Evolutionary conservation across 2,888 invertebrate genomes (phyloP).

Genomic region (Psylliodes chrysocephalus): DNA sequence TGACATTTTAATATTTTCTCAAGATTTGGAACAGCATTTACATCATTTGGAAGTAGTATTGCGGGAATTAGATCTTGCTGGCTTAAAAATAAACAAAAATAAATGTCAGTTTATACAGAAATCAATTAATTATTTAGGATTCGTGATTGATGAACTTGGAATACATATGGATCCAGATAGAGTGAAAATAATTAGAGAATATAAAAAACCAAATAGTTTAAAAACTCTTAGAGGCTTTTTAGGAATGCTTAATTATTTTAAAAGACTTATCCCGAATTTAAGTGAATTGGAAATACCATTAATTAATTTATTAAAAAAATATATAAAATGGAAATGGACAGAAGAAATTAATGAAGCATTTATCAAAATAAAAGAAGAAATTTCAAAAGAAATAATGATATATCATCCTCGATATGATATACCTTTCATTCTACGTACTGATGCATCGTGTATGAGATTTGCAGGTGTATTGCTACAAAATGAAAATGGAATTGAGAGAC

Average conservation of each 20-base stretch:
- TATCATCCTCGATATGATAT: constrained; percentile 15
- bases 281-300: constrained; percentile 18
- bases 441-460: constrained; percentile 17
- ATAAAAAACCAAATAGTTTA: constrained; percentile 46
- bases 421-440: constrained; percentile 22
- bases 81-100: constrained; percentile 52
- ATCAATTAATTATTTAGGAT: constrained; percentile 52
- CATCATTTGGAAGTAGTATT: constrained; percentile 39
- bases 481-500: constrained; percentile 5
- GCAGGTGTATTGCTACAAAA: constrained; percentile 18
- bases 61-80: constrained; percentile 41
- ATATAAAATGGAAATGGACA: too few species aligned
- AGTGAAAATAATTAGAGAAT: constrained; percentile 46
- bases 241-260: too few species aligned
- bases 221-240: constrained; percentile 48
- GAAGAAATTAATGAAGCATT: constrained; percentile 20
- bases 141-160: constrained; percentile 36
- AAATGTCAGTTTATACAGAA: constrained; percentile 51
- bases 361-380: constrained; percentile 6
- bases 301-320: constrained; percentile 20
- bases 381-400: constrained; percentile 12
- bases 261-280: constrained; percentile 21
- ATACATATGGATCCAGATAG: constrained; percentile 47
- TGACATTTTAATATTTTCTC: constrained; percentile 33
- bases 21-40: constrained; percentile 14